Conservation (phyloP, 2,888 invertebrate species). For the Pristionchus japonicus region DNA sequence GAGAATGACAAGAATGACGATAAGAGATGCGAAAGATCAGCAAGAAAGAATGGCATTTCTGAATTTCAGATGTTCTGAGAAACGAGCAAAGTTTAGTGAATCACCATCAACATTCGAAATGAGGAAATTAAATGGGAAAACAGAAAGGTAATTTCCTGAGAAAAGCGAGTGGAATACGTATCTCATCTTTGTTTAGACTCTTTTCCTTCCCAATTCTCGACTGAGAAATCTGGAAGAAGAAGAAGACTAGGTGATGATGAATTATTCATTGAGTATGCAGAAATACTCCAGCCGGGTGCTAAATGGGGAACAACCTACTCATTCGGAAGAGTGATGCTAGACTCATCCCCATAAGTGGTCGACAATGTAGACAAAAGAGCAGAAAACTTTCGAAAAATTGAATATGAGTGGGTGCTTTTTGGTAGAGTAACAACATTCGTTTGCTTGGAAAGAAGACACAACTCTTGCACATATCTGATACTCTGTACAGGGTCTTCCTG, state of each 20-base stretch:
- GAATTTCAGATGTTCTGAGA: background rate
- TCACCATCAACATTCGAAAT: background rate
- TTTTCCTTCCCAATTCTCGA: background rate
- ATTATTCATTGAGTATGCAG: slow-evolving; percentile 6
- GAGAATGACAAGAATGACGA: background rate
- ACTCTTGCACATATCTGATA: background rate
- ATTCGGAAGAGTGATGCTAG: background rate
- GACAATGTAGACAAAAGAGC: background rate
- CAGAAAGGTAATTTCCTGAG: slow-evolving; percentile 6
- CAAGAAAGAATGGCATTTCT: background rate
- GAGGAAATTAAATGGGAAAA: background rate
- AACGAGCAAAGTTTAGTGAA: background rate
- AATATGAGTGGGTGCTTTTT: background rate
- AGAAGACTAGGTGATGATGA: slow-evolving; percentile 1
- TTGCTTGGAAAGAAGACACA: background rate
- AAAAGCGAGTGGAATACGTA: background rate
- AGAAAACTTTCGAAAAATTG: background rate
- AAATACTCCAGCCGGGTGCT: background rate
- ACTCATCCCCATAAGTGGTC: background rate
- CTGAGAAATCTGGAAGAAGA: background rate
- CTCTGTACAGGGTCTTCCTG: background rate
- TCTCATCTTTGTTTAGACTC: background rate
- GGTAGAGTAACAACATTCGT: background rate
- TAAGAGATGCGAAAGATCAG: background rate
- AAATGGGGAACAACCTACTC: background rate